Evolutionary conservation across 2,113 vertebrate genomes (phyloP).

Genomic region (Entomyzon cyanotis): DNA sequence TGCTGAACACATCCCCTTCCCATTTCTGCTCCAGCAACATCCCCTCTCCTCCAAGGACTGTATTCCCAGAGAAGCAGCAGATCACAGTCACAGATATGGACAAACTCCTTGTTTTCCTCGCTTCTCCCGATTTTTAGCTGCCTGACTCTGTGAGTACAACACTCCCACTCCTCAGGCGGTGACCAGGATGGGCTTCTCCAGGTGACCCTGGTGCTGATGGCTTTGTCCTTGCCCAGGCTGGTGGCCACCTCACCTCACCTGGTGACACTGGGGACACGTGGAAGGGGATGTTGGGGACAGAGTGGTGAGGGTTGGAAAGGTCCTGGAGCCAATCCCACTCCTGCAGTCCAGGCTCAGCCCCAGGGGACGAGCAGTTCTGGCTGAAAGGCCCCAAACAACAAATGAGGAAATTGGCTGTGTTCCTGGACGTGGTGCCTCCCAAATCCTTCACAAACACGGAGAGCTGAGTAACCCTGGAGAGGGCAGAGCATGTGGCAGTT

Average conservation of each 20-base stretch:
- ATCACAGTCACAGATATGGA: slow-evolving; percentile 78
- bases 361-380: slow-evolving; percentile 73
- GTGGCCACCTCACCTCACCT: slow-evolving; percentile 21
- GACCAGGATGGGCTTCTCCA: slow-evolving; percentile 74
- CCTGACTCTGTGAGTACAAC: slow-evolving; percentile 64
- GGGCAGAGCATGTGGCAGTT: slow-evolving; percentile 79
- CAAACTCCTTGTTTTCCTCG: slow-evolving; percentile 62
- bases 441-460: slow-evolving; percentile 78
- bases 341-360: slow-evolving; percentile 72
- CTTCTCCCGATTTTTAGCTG: slow-evolving; percentile 65
- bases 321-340: slow-evolving; percentile 72
- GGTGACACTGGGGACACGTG: slow-evolving; percentile 19
- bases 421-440: slow-evolving; percentile 71
- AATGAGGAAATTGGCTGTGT: slow-evolving; percentile 76
- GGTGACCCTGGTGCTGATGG: not conserved
- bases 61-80: slow-evolving; percentile 68
- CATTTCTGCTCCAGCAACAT: slow-evolving; percentile 76
- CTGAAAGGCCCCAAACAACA: slow-evolving; percentile 52
- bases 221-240: slow-evolving; percentile 36
- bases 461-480: slow-evolving; percentile 74
- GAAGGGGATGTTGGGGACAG: slow-evolving; percentile 72
- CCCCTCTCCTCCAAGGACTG: slow-evolving; percentile 75
- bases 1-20: slow-evolving; percentile 75
- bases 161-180: slow-evolving; percentile 73
- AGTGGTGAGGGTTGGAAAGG: slow-evolving; percentile 77